phyloP scores from a whole-genome alignment of 2,888 invertebrate genomes.

The Platypus cylindrus region DNA sequence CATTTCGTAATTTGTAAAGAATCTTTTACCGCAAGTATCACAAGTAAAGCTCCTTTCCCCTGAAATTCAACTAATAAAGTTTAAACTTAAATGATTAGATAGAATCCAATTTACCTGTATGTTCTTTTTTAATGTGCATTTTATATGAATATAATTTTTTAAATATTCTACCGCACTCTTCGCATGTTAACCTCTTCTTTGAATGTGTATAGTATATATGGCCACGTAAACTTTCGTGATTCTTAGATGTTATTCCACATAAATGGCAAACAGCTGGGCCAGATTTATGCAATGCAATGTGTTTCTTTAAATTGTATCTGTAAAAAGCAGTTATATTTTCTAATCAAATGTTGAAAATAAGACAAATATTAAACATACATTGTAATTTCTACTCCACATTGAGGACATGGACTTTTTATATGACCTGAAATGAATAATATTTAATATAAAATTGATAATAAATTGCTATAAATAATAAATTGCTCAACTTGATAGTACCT shows the following conservation, averaged over 20 bases:
- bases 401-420: conserved; percentile 24
- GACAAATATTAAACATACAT: no score
- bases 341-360: not conserved
- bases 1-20: conserved; percentile 16
- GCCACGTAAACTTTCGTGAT: conserved; percentile 22
- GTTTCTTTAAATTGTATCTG: conserved; percentile 25
- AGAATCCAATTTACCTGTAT: conserved; percentile 8
- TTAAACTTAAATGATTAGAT: not conserved
- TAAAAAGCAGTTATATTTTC: conserved; percentile 9
- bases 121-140: conserved; percentile 21
- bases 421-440: conserved; percentile 17
- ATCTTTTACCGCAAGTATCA: conserved; percentile 18
- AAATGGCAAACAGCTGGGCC: conserved; percentile 26
- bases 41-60: conserved; percentile 22
- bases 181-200: conserved; percentile 18
- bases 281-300: conserved; percentile 24
- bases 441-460: not conserved
- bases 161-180: conserved; percentile 19
- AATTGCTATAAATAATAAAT: no score
- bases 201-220: conserved; percentile 24
- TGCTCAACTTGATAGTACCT: no score
- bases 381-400: conserved; percentile 23
- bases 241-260: conserved; percentile 26
- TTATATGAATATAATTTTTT: conserved; percentile 21
- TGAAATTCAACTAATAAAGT: conserved; percentile 6